Base-by-base conservation (phyloP, 2,797 vertebrate species). In the Leptatherina wallacei region DNA sequence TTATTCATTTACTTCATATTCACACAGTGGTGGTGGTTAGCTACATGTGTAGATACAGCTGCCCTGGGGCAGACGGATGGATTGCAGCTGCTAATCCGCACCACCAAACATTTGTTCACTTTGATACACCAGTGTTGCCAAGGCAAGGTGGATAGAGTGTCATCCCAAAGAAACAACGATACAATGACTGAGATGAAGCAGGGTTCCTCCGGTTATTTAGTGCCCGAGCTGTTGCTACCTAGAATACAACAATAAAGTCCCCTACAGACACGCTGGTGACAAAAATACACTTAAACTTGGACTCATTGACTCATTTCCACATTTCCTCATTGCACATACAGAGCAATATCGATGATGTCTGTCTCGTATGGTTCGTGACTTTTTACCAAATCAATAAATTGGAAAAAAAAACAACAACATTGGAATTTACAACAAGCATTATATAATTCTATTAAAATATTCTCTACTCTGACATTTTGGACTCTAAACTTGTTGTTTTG, bases 381-480 rank as follows among this genome's bases (percentile, higher is more conserved):
- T 49, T 49, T n/a, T 22, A 22, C 6, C 18, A 49, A n/a, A 49
- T 49, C 20, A 22, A 49, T n/a, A 9, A n/a, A 5, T 10, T 42
- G 8, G 3, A 42, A 4, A 38, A 38, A 38, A 38, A 13, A 32
- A 32, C 8, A 35, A 38, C 10, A 44, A 20, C 42, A 44, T 20
- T 1, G 18, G 3, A 1, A 51, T 22, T 20, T 51, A 11, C 2
- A 9, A n/a, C 8, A 51, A 51, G 22, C 3, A 51, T 51, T 47
- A 1, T n/a, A n/a, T 47, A 4, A 13, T 27, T 54, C 24, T 30
- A 16, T 55, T 6, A 13, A 55, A 55, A 29, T 4, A 29, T 16
- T 55, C 13, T 7, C 8, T 44, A 71, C 56, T 78, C 64, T 77
- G 77, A 85, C 82, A 75, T 82, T 62, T 69, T 73, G 69, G 74